A percentile compares a stretch with the other conserved stretches of the same genome.
Conservation (phyloP, 2,797 vertebrate species). For the Esox lucius region DNA sequence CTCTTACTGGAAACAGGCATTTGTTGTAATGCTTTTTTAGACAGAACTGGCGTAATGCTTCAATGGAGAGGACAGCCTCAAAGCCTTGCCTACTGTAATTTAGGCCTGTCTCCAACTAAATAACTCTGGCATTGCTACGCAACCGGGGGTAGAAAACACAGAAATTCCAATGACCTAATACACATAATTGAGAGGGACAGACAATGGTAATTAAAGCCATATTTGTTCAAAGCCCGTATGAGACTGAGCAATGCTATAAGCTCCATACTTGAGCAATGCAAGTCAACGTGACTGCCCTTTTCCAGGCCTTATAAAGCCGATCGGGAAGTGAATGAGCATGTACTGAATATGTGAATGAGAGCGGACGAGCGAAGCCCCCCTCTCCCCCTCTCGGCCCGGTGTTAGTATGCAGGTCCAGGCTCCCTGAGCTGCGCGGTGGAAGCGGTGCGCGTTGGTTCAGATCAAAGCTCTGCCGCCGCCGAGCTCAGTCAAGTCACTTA, state of each 20-base stretch:
- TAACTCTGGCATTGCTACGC: not conserved
- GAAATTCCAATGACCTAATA: not conserved
- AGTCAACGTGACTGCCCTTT: not conserved
- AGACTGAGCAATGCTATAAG: not conserved
- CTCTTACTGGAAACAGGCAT: slow-evolving; percentile 17
- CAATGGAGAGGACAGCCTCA: not conserved
- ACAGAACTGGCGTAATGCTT: slow-evolving; percentile 7
- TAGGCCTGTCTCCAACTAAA: not conserved
- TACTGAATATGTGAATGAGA: not conserved
- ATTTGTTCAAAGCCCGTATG: not conserved
- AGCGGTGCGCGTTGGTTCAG: slow-evolving; percentile 48
- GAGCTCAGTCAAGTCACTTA: slow-evolving; percentile 47
- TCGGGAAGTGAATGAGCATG: not conserved
- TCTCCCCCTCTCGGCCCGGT: slow-evolving; percentile 6
- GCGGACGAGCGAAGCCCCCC: not conserved
- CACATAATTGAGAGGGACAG: not conserved
- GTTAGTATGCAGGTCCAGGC: slow-evolving; percentile 45
- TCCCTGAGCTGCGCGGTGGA: slow-evolving; percentile 30
- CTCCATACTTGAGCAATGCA: not conserved
- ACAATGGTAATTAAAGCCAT: not conserved
- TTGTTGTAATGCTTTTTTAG: slow-evolving; percentile 6
- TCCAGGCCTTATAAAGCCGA: not conserved
- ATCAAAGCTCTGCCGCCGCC: slow-evolving; percentile 47
- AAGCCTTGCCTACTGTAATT: slow-evolving; percentile 16
- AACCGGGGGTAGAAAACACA: not conserved